Base-by-base conservation (phyloP, 2,797 vertebrate genomes). In the Momotus momota region DNA sequence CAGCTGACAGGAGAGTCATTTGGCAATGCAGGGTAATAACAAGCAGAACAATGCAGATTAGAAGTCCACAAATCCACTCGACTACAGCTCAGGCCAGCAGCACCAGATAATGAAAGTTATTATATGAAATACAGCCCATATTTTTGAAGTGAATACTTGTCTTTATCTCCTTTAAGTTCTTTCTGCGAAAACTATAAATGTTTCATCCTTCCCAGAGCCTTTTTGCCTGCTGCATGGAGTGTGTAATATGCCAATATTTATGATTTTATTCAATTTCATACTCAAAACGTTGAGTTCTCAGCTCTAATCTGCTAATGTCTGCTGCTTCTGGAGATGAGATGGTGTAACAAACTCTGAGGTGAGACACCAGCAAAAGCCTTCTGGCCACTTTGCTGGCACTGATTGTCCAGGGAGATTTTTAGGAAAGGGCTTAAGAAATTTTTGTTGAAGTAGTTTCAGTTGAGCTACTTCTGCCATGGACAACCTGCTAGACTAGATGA, bases 11-110 rank as follows among this genome's bases (percentile, higher is more conserved):
- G 20, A 67, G 61, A 91, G 9, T 19, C 14, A 0, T 78, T 75
- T 51, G 46, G 33, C 40, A 64, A 10, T 0, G 66, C 2, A 2
- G 64, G 35, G 22, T 27, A 49, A 40, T 43, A 77, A 67, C 48
- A 82, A 80, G 57, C 81, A 95, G 83, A 82, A 57, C 55, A 73
- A 61, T 60, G 85, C 60, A 48, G 82, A 77, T 71, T 61, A 86
- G 70, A 62, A 81, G 12, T 41, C 23, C 74, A 58, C 70, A 94
- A 70, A 94, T 86, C 77, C 77, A 54, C 51, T 72, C 6, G 27
- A 38, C 57, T 88, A 88, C n/a, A 70, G 49, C 87, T 71, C 78
- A 74, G 80, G 71, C 60, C 85, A 93, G 71, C 55, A 88, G 91
- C 0, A 0, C 60, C 21, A 74, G 78, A 84, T 84, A 94, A 88